Conservation (phyloP, 2,113 vertebrate genomes). For the Vanacampus margaritifer region DNA sequence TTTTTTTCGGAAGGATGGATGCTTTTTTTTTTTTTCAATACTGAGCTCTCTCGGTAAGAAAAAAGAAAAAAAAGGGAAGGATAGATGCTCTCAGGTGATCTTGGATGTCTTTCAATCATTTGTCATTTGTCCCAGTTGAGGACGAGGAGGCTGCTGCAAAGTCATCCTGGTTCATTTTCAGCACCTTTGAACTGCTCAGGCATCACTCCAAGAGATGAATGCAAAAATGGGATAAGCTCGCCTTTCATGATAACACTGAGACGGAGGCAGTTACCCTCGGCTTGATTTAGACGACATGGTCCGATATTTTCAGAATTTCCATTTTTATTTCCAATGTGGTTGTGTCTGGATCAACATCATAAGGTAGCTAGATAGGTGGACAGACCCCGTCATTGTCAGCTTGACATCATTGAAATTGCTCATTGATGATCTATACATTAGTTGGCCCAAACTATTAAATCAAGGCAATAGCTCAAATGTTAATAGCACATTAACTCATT, state of each 20-base stretch:
- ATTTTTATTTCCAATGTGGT: background rate
- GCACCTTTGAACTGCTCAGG: slow-evolving; percentile 7
- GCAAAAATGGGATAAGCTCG: slow-evolving; percentile 31
- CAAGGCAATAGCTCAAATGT: too few relatives aligned
- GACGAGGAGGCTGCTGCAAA: background rate
- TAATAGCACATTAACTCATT: too few relatives aligned
- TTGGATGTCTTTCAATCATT: background rate
- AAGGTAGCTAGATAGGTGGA: too few relatives aligned
- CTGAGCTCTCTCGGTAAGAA: too few relatives aligned
- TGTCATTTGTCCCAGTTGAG: background rate
- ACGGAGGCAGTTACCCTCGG: slow-evolving; percentile 19
- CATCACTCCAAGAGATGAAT: slow-evolving; percentile 31
- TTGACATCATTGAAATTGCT: too few relatives aligned
- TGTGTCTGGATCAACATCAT: too few relatives aligned
- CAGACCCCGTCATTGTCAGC: too few relatives aligned
- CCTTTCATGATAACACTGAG: slow-evolving; percentile 55
- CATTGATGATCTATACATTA: too few relatives aligned
- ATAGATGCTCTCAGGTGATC: background rate
- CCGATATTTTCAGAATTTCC: background rate
- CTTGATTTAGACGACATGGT: background rate
- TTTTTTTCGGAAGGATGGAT: background rate
- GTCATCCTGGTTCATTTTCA: background rate
- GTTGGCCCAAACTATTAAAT: too few relatives aligned
- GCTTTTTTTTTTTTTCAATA: too few relatives aligned
- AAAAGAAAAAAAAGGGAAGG: too few relatives aligned